Evolutionary conservation across 2,113 vertebrate genomes (phyloP).

Genomic region (Thamnaconus septentrionalis): DNA sequence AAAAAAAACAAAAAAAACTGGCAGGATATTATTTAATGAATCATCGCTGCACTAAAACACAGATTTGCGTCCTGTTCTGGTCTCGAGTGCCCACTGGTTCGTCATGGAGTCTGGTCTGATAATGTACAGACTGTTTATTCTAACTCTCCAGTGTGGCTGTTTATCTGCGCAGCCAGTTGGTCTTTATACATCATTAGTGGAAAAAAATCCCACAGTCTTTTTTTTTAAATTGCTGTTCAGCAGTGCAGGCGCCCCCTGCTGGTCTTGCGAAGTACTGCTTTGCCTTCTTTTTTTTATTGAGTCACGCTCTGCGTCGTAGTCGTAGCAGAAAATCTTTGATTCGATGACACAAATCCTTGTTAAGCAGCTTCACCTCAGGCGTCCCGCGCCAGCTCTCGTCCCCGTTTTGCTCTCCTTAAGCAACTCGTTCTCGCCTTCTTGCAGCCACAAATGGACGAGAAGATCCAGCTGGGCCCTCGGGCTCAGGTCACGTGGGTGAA

Average conservation of each 20-base stretch:
- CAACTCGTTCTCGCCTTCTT: constrained; percentile 24
- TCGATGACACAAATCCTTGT: no score
- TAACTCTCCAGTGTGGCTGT: no score
- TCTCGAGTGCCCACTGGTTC: no score
- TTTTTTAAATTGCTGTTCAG: constrained; percentile 18
- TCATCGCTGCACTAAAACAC: no score
- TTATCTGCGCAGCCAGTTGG: no score
- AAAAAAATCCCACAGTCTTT: constrained; percentile 4
- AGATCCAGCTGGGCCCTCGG: constrained; percentile 96
- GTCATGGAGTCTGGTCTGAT: no score
- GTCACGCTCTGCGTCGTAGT: background rate
- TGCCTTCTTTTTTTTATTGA: constrained; percentile 27
- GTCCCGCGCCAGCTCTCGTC: background rate
- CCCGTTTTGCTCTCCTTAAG: background rate
- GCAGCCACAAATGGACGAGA: constrained; percentile 97
- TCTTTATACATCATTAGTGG: background rate
- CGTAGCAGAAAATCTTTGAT: background rate
- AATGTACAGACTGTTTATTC: no score
- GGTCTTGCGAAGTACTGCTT: constrained; percentile 10
- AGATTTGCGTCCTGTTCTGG: no score
- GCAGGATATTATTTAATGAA: no score
- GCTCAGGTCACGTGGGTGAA: constrained; percentile 96
- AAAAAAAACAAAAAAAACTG: no score
- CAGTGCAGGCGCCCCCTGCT: constrained; percentile 15
- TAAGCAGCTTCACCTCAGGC: no score